Percentiles rank a stretch among this genome's conserved stretches.
These are phyloP conservation scores for Clarias fuscus DNA, from an alignment of 2,797 vertebrate genomes.

Conservation along the genomic window DNA sequence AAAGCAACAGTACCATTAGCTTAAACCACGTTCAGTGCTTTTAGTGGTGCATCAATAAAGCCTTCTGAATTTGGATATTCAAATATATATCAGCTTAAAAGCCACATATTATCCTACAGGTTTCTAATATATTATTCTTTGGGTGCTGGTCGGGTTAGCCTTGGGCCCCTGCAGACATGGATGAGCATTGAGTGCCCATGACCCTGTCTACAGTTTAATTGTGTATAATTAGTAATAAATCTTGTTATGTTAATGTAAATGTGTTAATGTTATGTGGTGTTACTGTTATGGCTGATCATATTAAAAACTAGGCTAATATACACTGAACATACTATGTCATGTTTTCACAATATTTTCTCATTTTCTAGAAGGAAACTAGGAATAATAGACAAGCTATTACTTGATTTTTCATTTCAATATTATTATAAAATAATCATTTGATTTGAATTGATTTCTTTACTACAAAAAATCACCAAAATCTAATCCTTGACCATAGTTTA, in stretches of 20 bases:
- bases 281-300: too few relatives aligned
- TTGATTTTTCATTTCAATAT: neutral
- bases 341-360: neutral
- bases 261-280: too few relatives aligned
- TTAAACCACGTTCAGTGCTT: neutral
- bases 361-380: neutral
- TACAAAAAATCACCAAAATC: neutral
- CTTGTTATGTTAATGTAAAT: too few relatives aligned
- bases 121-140: too few relatives aligned
- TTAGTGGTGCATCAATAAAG: neutral
- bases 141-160: too few relatives aligned
- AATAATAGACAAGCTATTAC: neutral
- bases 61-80: neutral
- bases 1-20: neutral
- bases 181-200: too few relatives aligned
- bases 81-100: neutral
- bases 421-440: too few relatives aligned
- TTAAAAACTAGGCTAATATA: too few relatives aligned
- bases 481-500: neutral
- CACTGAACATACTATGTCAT: neutral
- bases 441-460: too few relatives aligned
- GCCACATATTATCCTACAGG: neutral
- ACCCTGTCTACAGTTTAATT: too few relatives aligned
- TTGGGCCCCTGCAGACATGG: too few relatives aligned
- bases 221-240: too few relatives aligned